phyloP scores from a whole-genome alignment of 2,113 vertebrate genomes.

The Natator depressus region DNA sequence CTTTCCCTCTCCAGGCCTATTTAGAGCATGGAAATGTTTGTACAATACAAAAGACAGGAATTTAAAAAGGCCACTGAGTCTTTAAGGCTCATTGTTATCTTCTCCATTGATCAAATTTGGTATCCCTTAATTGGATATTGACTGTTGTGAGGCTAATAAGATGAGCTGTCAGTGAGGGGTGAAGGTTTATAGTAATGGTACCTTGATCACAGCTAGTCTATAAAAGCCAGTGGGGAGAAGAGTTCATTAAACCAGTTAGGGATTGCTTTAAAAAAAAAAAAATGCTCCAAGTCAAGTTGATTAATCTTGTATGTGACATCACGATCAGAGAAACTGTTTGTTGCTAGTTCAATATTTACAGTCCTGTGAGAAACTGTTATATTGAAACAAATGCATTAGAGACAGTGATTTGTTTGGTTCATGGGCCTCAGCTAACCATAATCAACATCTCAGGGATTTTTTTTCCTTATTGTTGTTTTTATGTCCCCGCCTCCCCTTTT shows the following conservation, averaged over 20 bases:
- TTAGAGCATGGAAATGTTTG: conserved; percentile 11
- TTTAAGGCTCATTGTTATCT: conserved; percentile 60
- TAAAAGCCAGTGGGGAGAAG: conserved; percentile 62
- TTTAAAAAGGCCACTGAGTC: conserved; percentile 31
- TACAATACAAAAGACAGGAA: neutral
- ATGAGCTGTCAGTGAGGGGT: conserved; percentile 43
- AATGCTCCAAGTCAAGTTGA: conserved; percentile 55
- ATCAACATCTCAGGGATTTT: neutral
- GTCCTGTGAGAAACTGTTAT: conserved; percentile 40
- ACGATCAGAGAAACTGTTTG: conserved; percentile 51
- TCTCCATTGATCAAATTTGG: conserved; percentile 50
- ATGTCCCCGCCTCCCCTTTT: neutral
- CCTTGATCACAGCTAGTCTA: conserved; percentile 55
- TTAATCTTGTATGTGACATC: conserved; percentile 50
- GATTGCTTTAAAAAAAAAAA: conserved; percentile 47
- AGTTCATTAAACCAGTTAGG: conserved; percentile 64
- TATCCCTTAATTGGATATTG: conserved; percentile 71
- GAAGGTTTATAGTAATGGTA: conserved; percentile 46
- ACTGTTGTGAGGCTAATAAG: conserved; percentile 71
- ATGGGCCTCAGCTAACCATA: conserved; percentile 36
- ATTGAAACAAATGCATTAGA: conserved; percentile 52
- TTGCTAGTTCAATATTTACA: conserved; percentile 52
- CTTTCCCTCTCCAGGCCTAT: conserved; percentile 7
- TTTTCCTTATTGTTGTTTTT: neutral
- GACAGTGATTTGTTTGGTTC: conserved; percentile 23